Evolutionary conservation across 2,888 invertebrate species (phyloP), one percentile per base, ranked within the genome.

Genomic region (Diloba caeruleocephala): DNA sequence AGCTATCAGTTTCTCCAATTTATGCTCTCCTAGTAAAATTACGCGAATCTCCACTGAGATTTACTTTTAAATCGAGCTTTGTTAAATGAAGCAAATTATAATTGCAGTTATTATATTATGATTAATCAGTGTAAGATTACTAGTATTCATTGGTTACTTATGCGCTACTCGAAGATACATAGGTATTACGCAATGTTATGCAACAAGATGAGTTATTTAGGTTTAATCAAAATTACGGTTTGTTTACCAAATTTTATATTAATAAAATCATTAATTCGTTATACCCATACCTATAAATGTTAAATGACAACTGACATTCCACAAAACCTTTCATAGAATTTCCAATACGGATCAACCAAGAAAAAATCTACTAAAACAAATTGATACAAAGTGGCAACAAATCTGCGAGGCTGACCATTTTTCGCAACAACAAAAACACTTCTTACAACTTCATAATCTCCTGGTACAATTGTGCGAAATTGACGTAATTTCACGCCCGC

Each of bases 381-480:
- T 12, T 1, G 14, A 8, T 13, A 17, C 7, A 33, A 34, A 45
- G 12, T 28, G 15, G 12, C 28, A 45, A 45, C 5, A 46, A 50
- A 33, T 37, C 28, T 45, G 41, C 56, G 50, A 65, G 8, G 26
- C 8, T 77, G 38, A 45, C 57, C 64, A 36, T 64, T 58, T 72
- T 79, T 81, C 71, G 77, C 75, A 74, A 79, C 39, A 82, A 84
- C 75, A 87, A 70, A 80, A 76, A 74, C 64, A 82, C 68, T 78
- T 85, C 82, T 76, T 78, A 29, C 38, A 57, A 52, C 15, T 26
- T 67, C 48, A 82, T 92, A 74, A 62, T 78, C 71, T 79, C 91
- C 89, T 91, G 74, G 90, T 92, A 91, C 82, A 87, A 87, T 89
- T 92, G 92, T 93, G 93, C 93, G 92, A 92, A 93, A 85, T 87